Conservation (phyloP, 2,113 vertebrate genomes). For the Echinops telfairi region DNA sequence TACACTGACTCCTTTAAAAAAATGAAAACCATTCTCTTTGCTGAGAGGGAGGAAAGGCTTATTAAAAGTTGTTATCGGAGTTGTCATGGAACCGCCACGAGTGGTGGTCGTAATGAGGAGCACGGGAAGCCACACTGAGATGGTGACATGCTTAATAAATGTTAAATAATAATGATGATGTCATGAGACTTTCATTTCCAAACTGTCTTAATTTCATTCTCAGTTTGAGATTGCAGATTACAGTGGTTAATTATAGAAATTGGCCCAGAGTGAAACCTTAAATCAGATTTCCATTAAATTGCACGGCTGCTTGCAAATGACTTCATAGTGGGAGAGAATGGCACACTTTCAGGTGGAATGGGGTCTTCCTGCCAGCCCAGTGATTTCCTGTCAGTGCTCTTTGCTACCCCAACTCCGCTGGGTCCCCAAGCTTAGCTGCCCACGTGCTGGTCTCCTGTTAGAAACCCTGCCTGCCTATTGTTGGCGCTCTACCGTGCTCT, state of each 20-base stretch:
- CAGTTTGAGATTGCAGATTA: conserved; percentile 75
- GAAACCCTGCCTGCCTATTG: background rate
- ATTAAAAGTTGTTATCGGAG: background rate
- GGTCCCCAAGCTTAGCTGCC: background rate
- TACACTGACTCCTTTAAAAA: too few species aligned
- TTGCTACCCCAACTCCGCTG: too few species aligned
- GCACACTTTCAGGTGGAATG: background rate
- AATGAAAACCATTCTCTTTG: background rate
- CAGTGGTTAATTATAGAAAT: conserved; percentile 79
- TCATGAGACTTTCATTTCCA: conserved; percentile 72
- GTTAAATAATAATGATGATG: conserved; percentile 75
- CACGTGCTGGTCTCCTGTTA: background rate
- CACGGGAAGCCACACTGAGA: background rate
- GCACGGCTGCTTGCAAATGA: conserved; percentile 59
- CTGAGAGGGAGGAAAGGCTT: background rate
- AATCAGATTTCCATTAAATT: conserved; percentile 73
- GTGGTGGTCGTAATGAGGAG: conserved; percentile 49
- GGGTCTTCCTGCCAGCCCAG: background rate
- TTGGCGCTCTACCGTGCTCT: background rate
- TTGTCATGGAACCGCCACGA: conserved; percentile 35
- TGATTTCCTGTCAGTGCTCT: background rate
- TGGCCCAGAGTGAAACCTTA: conserved; percentile 64
- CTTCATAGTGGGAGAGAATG: background rate
- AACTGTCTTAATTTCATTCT: conserved; percentile 72
- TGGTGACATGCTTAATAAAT: conserved; percentile 72